A percentile compares a stretch with the other conserved stretches of the same genome.
phyloP scores from a whole-genome alignment of 2,888 invertebrate species.

The Drepana falcataria region DNA sequence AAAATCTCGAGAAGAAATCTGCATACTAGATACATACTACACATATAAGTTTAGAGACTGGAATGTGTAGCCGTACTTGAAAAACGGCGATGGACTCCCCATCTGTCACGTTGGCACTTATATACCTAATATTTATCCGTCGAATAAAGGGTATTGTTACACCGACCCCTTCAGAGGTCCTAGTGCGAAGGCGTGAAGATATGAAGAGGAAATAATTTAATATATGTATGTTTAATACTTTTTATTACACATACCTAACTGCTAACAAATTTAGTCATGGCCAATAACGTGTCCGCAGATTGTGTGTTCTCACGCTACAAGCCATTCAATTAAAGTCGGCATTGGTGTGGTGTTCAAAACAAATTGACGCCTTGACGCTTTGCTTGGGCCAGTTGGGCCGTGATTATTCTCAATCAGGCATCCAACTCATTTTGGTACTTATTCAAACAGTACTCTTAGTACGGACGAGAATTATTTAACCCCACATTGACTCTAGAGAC shows the following conservation, averaged over 20 bases:
- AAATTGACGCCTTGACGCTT: conserved; percentile 36
- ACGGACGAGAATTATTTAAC: not conserved
- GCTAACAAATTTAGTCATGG: conserved; percentile 4
- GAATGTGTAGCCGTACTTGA: no score
- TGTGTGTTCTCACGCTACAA: conserved; percentile 19
- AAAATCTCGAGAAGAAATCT: no score
- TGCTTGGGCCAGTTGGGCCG: conserved; percentile 16
- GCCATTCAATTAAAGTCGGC: conserved; percentile 26
- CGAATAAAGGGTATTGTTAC: no score
- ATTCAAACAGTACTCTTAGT: no score
- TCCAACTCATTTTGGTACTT: not conserved
- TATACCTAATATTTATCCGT: no score
- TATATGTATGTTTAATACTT: not conserved
- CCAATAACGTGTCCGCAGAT: conserved; percentile 1
- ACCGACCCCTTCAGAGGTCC: no score
- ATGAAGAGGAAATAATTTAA: no score
- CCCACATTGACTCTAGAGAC: not conserved
- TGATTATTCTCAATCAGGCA: conserved; percentile 36
- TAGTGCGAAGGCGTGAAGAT: no score
- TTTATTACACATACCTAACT: not conserved
- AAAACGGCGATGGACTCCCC: no score
- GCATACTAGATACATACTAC: no score
- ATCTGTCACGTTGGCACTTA: no score
- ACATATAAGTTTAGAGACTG: no score
- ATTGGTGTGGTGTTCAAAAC: conserved; percentile 21